Evolutionary conservation across 1,140 invertebrate genomes (phyloP).

Genomic region (Callitettix versicolor): DNA sequence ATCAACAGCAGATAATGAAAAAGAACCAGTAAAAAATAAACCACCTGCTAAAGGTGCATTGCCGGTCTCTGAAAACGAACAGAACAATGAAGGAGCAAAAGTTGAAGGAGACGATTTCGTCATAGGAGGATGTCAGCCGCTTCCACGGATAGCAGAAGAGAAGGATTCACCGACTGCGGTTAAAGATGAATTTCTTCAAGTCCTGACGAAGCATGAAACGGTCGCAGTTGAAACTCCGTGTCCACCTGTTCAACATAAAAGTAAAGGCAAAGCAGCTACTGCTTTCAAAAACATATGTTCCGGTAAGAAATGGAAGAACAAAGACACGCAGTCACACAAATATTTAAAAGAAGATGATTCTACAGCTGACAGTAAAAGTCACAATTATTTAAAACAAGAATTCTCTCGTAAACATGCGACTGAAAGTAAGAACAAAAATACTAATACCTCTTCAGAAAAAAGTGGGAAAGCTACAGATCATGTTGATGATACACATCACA

Average conservation of each 20-base stretch:
- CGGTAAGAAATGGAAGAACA: constrained; percentile 12
- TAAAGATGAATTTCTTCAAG: constrained; percentile 25
- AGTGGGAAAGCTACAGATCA: too few relatives aligned
- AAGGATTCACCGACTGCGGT: constrained; percentile 67
- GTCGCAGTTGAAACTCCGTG: neutral
- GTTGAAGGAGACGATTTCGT: constrained; percentile 26
- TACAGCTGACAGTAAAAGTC: too few relatives aligned
- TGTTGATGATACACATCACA: too few relatives aligned
- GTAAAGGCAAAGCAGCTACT: neutral
- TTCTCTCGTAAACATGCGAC: too few relatives aligned
- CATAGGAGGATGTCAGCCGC: constrained; percentile 34
- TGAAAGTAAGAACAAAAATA: too few relatives aligned
- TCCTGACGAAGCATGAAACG: neutral
- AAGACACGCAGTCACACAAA: neutral
- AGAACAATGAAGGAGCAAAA: constrained; percentile 17
- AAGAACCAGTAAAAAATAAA: constrained; percentile 19
- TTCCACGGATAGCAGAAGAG: constrained; percentile 68
- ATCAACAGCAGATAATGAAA: constrained; percentile 21
- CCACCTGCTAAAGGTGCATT: constrained; percentile 20
- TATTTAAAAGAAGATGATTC: neutral
- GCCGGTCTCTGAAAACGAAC: constrained; percentile 3
- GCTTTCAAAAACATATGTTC: constrained; percentile 7
- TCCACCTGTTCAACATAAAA: neutral
- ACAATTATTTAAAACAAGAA: too few relatives aligned
- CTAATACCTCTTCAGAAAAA: too few relatives aligned